A percentile compares a stretch with the other conserved stretches of the same genome.
These are phyloP conservation scores for Agrochola lychnidis DNA, from an alignment of 2,888 invertebrate genomes.

Conservation along the genomic window DNA sequence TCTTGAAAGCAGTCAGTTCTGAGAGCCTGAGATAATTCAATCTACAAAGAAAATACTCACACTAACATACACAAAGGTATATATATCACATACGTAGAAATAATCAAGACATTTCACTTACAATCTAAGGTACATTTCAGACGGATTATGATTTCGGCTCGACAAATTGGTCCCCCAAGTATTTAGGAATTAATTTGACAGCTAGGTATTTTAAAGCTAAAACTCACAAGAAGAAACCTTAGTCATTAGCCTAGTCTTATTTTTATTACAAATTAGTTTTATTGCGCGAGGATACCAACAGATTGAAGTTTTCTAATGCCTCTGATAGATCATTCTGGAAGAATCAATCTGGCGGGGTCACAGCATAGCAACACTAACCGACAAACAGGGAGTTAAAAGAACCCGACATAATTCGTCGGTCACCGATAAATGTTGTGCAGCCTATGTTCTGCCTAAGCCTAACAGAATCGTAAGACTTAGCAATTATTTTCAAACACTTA, in stretches of 20 bases:
- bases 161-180: not conserved
- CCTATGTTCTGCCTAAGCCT: not conserved
- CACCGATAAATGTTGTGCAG: not conserved
- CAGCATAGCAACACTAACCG: not conserved
- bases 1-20: slow-evolving; percentile 44
- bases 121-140: slow-evolving; percentile 23
- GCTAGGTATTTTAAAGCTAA: not conserved
- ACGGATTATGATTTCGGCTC: not conserved
- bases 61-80: slow-evolving; percentile 6
- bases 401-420: not conserved
- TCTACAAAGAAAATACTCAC: slow-evolving; percentile 54
- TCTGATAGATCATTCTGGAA: no score
- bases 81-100: not conserved
- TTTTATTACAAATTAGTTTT: not conserved
- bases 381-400: not conserved
- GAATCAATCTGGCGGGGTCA: not conserved
- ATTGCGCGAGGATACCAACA: no score
- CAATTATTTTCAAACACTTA: slow-evolving; percentile 52
- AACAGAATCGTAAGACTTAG: slow-evolving; percentile 3
- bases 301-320: not conserved
- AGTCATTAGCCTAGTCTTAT: not conserved
- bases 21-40: slow-evolving; percentile 49
- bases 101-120: slow-evolving; percentile 9
- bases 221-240: not conserved
- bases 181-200: not conserved